Base-by-base conservation (phyloP, 2,797 vertebrate genomes). In the Lates japonicus region DNA sequence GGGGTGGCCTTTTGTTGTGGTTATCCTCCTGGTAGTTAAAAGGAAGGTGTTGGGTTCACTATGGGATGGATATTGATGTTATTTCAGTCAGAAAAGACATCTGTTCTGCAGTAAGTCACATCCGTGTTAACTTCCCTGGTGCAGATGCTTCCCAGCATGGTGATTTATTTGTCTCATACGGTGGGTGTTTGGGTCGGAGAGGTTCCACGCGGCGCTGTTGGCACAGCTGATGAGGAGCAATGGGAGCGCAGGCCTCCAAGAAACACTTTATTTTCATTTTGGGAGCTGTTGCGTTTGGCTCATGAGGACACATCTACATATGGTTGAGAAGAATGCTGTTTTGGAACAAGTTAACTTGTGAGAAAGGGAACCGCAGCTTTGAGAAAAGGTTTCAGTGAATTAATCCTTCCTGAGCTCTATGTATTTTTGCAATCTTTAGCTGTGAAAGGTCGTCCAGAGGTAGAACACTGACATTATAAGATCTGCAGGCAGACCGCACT, bases 81-180 rank as follows among this genome's bases (percentile, higher is more conserved):
- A 82, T 91, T 88, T 69, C 76, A 87, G 87, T 74, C 55, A 60
- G 81, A 82, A 37, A 67, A 70, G 74, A 94, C 90, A 93, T 93
- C 91, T 92, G 88, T 78, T 92, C 69, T 29, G 73, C 68, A 48
- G 52, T 70, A 61, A 85, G 79, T 83, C 81, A 86, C 78, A 85
- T 91, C 91, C 76, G 88, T 1, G 79, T 74, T 79, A 76, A 88
- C 87, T 83, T 88, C 90, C 83, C 89, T 79, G 87, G 87, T 89
- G 87, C 84, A 87, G 70, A 79, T 73, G 83, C 81, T 90, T 92
- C 87, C 87, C 82, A 52, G 77, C 60, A 1, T 51, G 67, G 54
- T 61, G 85, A 80, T 91, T 90, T 89, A 84, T 92, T 85, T 72
- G 61, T 85, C 63, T 83, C 31, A 13, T 29, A 37, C 14, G 70